A percentile compares a stretch with the other conserved stretches of the same genome.
Conservation (phyloP, 2,888 invertebrate species). For the Lasius platythorax region DNA sequence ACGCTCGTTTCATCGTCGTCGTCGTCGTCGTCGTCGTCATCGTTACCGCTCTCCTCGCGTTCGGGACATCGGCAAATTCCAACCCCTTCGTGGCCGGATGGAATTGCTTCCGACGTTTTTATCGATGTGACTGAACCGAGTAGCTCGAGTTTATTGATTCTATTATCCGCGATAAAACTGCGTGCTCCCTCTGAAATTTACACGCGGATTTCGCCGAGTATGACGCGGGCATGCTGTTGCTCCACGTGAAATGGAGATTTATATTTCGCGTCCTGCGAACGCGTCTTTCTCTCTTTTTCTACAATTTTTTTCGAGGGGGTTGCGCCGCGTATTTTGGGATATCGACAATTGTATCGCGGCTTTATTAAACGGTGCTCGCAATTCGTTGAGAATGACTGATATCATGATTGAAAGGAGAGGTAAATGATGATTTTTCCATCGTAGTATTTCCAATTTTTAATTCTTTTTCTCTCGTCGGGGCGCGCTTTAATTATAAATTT, state of each 20-base stretch:
- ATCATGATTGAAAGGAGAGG: background rate
- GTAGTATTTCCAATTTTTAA: background rate
- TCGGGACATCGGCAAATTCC: slow-evolving; percentile 19
- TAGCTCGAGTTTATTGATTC: slow-evolving; percentile 50
- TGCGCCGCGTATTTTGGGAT: background rate
- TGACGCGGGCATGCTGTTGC: slow-evolving; percentile 40
- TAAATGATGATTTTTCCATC: background rate
- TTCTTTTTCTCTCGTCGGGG: background rate
- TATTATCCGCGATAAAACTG: slow-evolving; percentile 53
- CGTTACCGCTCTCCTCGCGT: slow-evolving; percentile 7
- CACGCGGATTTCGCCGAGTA: slow-evolving; percentile 32
- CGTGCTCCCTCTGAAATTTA: slow-evolving; percentile 31
- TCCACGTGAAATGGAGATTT: slow-evolving; percentile 37
- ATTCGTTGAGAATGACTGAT: background rate
- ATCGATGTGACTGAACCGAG: slow-evolving; percentile 15
- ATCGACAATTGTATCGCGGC: slow-evolving; percentile 15
- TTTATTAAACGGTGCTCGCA: slow-evolving; percentile 15
- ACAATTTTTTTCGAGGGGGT: background rate
- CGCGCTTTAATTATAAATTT: background rate
- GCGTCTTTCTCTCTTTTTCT: background rate
- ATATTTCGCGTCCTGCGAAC: slow-evolving; percentile 12
- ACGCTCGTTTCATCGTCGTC: slow-evolving; percentile 25
- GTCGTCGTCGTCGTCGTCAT: slow-evolving; percentile 12
- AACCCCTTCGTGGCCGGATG: slow-evolving; percentile 23
- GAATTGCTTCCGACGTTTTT: slow-evolving; percentile 38